Base-by-base conservation (phyloP, 2,797 vertebrate species). In the Carduelis carduelis region DNA sequence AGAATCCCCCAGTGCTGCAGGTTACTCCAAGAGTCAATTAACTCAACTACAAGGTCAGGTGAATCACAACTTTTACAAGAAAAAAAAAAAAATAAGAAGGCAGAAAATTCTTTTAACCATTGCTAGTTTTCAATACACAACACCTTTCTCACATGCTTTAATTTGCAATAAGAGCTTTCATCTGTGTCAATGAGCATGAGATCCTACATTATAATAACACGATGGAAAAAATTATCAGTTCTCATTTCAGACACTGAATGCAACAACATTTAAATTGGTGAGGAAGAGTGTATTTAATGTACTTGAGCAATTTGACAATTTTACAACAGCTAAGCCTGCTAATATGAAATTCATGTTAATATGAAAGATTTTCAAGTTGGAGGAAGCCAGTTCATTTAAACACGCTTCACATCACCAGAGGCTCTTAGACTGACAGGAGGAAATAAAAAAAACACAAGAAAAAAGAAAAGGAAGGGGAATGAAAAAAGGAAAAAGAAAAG, bases 11-110 rank as follows among this genome's bases (percentile, higher is more conserved):
- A 2, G 59, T 70, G 47, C 47, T 69, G 44, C 59, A 94, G 59
- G 89, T 91, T 66, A 76, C 66, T 59, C 37, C 56, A 84, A 64
- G 78, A 91, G 74, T 74, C 93, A 90, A 90, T 93, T 87, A 95
- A 83, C 72, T 70, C 65, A 79, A 44, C 21, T 43, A 63, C 72
- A 96, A 86, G 85, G 66, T 88, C 85, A 90, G 50, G 47, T 10
- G 44, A 79, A 78, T 60, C 79, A 52, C n/a, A 82, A 21, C 20
- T 69, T 88, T 8, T 41, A 52, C 11, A 50, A 47, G 77, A 4
- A 18, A 87, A 84, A 76, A 61, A 61, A 57, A 17, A 4, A 41
- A 91, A 39, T 41, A 43, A 41, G 2, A 22, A 81, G 37, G 44
- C 26, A 84, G 66, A 34, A 86, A 32, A 66, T 21, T 77, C 8